Evolutionary conservation across 2,888 invertebrate genomes (phyloP), one percentile per base, ranked within the genome.

Genomic region (Dexiosoma caninum): DNA sequence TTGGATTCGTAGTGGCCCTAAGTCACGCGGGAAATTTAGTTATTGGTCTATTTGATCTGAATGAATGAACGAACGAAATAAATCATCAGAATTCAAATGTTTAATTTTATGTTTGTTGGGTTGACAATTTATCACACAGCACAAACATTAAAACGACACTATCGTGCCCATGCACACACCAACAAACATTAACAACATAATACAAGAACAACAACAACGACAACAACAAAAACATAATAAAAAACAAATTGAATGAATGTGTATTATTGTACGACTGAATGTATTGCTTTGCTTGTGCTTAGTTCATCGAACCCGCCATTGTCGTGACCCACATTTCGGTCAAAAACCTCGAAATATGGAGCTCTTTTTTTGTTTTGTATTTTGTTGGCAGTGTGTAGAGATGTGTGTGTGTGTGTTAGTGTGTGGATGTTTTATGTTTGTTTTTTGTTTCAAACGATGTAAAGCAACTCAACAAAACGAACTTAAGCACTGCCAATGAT

Each of bases 271-370:
- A 70, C 37, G 51, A 49, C 35, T 83, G 84, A 86, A 87, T 70
- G 77, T 62, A 64, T 72, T 67, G 75, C 75, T 75, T 66, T 66
- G 74, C 64, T 74, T 74, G 37, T 67, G 80, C 55, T 87, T 86
- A 89, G 90, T 90, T 90, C 90, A 90, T 88, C 89, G 90, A 90
- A 90, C 90, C 87, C 87, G 86, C 88, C 90, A 89, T 90, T 90
- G 90, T 90, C 90, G 90, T 89, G 90, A 90, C 90, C 90, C 84
- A 90, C 84, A 87, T 90, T 88, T 88, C 89, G 90, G 90, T 90
- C 90, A 89, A 86, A 87, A 87, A 90, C 90, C 90, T 90, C 86
- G 87, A 88, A 89, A 90, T 90, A 86, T 89, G 86, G 90, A 90
- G 89, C 90, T 89, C 86, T 81, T 81, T 81, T n/a, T 66, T 71